Percentiles rank a stretch among this genome's conserved stretches.
phyloP scores from a whole-genome alignment of 2,797 vertebrate genomes.

The Pteropus rufus region DNA sequence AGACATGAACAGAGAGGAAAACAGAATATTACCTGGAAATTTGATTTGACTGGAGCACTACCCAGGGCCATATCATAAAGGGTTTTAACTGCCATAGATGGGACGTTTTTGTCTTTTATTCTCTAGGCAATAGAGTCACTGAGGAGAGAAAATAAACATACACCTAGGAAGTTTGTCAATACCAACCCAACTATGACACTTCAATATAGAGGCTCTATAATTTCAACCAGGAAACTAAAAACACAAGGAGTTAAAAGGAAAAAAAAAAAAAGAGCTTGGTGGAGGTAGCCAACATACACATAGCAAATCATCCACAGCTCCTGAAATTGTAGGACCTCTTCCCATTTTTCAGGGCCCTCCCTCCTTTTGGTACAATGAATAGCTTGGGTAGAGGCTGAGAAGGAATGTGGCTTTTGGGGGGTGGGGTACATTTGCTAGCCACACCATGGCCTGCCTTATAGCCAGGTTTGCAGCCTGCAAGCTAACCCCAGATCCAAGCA shows the following conservation, averaged over 20 bases:
- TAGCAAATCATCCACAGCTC: background rate
- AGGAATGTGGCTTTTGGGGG: constrained; percentile 57
- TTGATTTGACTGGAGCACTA: background rate
- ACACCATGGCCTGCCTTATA: constrained; percentile 12
- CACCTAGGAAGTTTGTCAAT: background rate
- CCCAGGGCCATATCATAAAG: background rate
- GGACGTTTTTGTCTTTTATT: background rate
- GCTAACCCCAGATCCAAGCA: constrained; percentile 62
- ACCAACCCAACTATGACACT: background rate
- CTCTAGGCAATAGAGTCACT: background rate
- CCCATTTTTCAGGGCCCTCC: background rate
- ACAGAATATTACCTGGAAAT: background rate
- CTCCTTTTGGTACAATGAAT: constrained; percentile 30
- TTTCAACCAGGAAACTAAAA: constrained; percentile 37
- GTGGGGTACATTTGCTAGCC: background rate
- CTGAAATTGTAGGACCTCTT: background rate
- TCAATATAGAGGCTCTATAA: background rate
- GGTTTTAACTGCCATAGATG: background rate
- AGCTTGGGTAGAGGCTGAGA: constrained; percentile 26
- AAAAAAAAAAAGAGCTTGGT: background rate
- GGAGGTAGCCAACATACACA: background rate
- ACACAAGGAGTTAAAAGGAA: background rate
- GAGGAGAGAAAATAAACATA: background rate
- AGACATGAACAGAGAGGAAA: background rate
- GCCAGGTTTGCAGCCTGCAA: constrained; percentile 66